Evolutionary conservation across 2,888 invertebrate genomes (phyloP).

Genomic region (Oxytorus armatus): DNA sequence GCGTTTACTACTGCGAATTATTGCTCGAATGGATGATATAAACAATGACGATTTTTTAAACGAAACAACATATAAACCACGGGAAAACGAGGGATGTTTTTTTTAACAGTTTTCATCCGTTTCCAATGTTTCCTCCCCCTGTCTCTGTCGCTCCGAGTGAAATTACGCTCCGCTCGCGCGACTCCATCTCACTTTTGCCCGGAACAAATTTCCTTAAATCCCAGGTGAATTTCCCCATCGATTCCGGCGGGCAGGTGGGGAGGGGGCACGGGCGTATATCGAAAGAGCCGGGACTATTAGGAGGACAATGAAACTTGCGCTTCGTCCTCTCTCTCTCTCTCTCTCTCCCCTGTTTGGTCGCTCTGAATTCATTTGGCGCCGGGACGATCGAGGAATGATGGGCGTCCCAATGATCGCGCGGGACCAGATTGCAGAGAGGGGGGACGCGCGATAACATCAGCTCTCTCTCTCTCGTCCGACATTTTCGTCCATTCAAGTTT

Average conservation of each 20-base stretch:
- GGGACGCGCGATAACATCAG: slow-evolving; percentile 35
- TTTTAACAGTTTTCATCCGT: neutral
- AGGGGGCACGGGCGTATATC: slow-evolving; percentile 29
- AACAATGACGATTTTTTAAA: neutral
- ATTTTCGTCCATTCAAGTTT: slow-evolving; percentile 66
- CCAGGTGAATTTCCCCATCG: slow-evolving; percentile 67
- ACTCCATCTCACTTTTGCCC: slow-evolving; percentile 32
- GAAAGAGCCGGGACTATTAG: slow-evolving; percentile 62
- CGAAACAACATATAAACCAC: too few relatives aligned
- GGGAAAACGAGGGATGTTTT: neutral
- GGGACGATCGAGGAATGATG: slow-evolving; percentile 63
- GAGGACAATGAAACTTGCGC: slow-evolving; percentile 59
- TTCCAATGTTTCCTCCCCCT: slow-evolving; percentile 1
- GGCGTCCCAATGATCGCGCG: slow-evolving; percentile 39
- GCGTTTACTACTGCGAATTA: neutral
- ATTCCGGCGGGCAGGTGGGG: slow-evolving; percentile 38
- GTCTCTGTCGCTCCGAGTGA: slow-evolving; percentile 26
- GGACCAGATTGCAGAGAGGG: slow-evolving; percentile 12
- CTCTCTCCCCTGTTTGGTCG: slow-evolving; percentile 34
- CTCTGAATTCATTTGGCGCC: slow-evolving; percentile 65
- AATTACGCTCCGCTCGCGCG: slow-evolving; percentile 40
- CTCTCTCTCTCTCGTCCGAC: slow-evolving; percentile 51
- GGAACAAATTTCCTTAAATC: slow-evolving; percentile 67
- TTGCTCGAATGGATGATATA: neutral
- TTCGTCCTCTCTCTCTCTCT: slow-evolving; percentile 18